Conservation (phyloP, 2,888 invertebrate genomes). For the Leptopterna dolabrata region DNA sequence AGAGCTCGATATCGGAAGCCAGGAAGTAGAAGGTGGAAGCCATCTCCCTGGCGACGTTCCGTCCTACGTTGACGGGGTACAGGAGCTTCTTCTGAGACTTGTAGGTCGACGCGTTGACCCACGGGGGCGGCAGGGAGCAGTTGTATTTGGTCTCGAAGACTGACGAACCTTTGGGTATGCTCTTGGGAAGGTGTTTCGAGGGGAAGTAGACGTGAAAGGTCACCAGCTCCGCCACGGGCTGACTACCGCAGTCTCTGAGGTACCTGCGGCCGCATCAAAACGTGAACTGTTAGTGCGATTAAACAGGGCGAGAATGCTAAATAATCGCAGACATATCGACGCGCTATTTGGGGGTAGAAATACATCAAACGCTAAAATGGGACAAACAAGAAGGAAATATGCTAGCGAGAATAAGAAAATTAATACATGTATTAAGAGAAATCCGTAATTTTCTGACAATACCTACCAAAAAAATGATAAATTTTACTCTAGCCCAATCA, state of each 20-base stretch:
- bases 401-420: too few species aligned
- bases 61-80: constrained; percentile 90
- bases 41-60: constrained; percentile 87
- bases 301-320: background rate
- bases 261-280: constrained; percentile 70
- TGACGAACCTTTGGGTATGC: constrained; percentile 66
- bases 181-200: constrained; percentile 84
- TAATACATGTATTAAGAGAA: too few species aligned
- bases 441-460: too few species aligned
- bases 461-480: too few species aligned
- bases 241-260: constrained; percentile 79
- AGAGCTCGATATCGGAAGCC: constrained; percentile 90
- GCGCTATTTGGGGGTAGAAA: too few species aligned
- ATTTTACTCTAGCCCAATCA: too few species aligned
- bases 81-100: constrained; percentile 83
- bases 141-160: constrained; percentile 74
- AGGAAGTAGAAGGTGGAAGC: constrained; percentile 85
- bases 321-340: too few species aligned
- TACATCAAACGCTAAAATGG: too few species aligned
- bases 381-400: too few species aligned
- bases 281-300: background rate
- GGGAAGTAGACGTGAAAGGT: constrained; percentile 93
- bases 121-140: constrained; percentile 81
- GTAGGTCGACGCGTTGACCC: constrained; percentile 77
- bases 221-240: constrained; percentile 80